Evolutionary conservation across 2,113 vertebrate species (phyloP).

Genomic region (Gasterosteus aculeatus): DNA sequence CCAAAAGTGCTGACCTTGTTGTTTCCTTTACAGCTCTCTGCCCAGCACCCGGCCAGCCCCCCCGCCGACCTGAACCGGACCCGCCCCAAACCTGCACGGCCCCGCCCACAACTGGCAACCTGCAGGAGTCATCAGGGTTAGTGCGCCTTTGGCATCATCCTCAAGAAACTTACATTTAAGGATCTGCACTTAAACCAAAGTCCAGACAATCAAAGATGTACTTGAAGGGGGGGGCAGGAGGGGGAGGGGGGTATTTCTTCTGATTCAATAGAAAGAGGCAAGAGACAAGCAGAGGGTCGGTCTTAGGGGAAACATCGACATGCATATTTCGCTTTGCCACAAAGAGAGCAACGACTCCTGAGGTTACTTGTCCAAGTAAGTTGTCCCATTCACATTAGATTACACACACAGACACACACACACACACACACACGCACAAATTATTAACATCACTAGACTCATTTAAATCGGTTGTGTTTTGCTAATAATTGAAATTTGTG

Average conservation of each 20-base stretch:
- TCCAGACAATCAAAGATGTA: constrained; percentile 56
- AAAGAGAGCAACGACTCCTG: constrained; percentile 20
- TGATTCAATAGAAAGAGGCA: constrained; percentile 30
- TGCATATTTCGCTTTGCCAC: background rate
- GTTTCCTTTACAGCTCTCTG: constrained; percentile 72
- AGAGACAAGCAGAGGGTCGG: constrained; percentile 11
- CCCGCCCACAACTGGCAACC: constrained; percentile 66
- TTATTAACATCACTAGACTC: constrained; percentile 64
- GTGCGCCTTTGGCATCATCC: constrained; percentile 75
- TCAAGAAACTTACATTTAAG: constrained; percentile 61
- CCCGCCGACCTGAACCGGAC: constrained; percentile 13
- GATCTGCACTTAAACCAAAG: constrained; percentile 64
- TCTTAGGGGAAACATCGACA: constrained; percentile 29
- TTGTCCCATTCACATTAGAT: constrained; percentile 42
- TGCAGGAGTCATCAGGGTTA: constrained; percentile 79
- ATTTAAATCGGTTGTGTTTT: constrained; percentile 59
- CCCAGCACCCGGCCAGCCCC: constrained; percentile 38
- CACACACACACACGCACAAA: constrained; percentile 42
- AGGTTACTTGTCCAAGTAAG: constrained; percentile 16
- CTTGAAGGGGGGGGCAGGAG: background rate
- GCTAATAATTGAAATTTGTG: constrained; percentile 65
- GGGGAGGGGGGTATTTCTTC: background rate
- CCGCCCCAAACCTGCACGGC: constrained; percentile 3
- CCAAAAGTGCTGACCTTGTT: constrained; percentile 75
- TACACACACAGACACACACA: constrained; percentile 29